Evolutionary conservation across 2,797 vertebrate species (phyloP).

Genomic region (Trichosurus vulpecula): DNA sequence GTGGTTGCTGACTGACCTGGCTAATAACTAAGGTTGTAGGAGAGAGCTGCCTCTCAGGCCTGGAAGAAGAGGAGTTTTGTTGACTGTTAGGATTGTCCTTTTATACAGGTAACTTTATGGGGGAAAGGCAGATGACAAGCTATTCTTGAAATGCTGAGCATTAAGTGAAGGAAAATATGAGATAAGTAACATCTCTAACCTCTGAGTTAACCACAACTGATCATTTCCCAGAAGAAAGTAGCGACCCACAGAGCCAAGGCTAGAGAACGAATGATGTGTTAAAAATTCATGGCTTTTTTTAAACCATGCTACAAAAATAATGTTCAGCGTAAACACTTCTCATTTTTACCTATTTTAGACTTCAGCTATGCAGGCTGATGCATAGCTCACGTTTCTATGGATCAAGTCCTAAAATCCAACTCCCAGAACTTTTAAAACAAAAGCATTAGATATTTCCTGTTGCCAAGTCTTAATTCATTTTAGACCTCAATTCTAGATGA

Average conservation of each 20-base stretch:
- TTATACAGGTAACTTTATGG: not conserved
- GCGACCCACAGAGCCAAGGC: not conserved
- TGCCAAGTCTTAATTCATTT: not conserved
- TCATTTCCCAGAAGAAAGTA: not conserved
- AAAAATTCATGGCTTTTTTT: conserved; percentile 35
- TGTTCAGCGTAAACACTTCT: conserved; percentile 16
- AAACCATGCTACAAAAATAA: conserved; percentile 65
- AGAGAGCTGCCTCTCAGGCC: not conserved
- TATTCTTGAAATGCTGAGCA: not conserved
- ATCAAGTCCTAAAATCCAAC: not conserved
- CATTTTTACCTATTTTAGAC: conserved; percentile 28
- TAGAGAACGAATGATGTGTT: not conserved
- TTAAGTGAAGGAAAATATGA: not conserved
- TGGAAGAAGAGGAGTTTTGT: not conserved
- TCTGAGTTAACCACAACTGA: accelerated
- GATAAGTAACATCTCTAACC: not conserved
- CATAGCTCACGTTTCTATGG: conserved; percentile 21
- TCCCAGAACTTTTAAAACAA: no score
- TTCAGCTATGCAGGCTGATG: not conserved
- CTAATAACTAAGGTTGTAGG: not conserved
- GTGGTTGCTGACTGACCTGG: not conserved
- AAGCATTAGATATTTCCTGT: no score
- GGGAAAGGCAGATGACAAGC: not conserved
- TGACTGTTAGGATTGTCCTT: not conserved
- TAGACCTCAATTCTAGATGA: not conserved